Conservation (phyloP, 2,113 vertebrate species). For the Ciconia boyciana region DNA sequence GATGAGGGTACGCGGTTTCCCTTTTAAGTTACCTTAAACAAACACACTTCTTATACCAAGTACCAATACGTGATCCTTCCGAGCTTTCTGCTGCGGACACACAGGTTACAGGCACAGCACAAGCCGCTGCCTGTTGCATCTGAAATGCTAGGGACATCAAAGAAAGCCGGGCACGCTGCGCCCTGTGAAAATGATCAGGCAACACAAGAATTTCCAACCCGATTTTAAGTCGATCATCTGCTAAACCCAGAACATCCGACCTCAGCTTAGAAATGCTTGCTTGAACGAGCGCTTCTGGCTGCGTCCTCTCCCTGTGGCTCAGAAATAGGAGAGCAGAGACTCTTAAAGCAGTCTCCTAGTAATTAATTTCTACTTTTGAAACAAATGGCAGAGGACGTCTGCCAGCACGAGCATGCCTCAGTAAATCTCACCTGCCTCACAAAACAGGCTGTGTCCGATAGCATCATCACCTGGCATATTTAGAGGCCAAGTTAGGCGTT, state of each 20-base stretch:
- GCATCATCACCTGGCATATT: accelerated
- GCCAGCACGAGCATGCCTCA: accelerated
- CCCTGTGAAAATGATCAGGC: background rate
- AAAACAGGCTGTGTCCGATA: background rate
- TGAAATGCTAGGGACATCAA: background rate
- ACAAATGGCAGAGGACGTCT: background rate
- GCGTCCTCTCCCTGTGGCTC: background rate
- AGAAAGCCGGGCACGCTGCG: background rate
- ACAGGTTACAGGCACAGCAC: background rate
- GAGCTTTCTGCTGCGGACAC: background rate
- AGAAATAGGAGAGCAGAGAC: accelerated
- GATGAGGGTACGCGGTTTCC: accelerated
- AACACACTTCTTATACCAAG: background rate
- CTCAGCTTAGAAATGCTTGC: background rate
- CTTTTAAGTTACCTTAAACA: background rate
- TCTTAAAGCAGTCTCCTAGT: background rate
- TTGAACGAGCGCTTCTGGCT: background rate
- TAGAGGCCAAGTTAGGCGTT: background rate
- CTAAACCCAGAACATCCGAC: background rate
- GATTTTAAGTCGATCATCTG: background rate
- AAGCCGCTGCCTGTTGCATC: background rate
- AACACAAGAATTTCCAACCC: background rate
- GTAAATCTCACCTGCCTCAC: background rate
- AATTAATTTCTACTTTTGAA: background rate
- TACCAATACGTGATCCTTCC: accelerated